These are phyloP conservation scores for Agriotes lineatus DNA, from an alignment of 2,888 invertebrate genomes.

Conservation along the genomic window DNA sequence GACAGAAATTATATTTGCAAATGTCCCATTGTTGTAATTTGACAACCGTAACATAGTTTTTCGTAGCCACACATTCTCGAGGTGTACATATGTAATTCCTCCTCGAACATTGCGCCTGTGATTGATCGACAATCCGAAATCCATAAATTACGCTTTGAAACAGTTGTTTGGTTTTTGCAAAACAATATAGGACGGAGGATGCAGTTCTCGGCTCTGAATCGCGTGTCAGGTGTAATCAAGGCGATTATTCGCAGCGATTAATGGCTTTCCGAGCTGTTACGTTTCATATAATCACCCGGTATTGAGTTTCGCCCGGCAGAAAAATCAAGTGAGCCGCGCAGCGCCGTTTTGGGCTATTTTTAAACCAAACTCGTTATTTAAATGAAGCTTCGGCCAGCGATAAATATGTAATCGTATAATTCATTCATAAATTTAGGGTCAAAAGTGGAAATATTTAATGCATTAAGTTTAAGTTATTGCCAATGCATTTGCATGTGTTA, in stretches of 20 bases:
- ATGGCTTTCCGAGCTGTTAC: conserved; percentile 16
- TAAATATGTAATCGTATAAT: conserved; percentile 29
- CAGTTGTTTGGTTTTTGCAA: neutral
- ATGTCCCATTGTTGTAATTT: conserved; percentile 38
- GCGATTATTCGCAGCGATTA: conserved; percentile 16
- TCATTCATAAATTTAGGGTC: conserved; percentile 41
- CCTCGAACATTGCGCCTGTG: conserved; percentile 9
- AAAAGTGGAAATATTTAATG: conserved; percentile 34
- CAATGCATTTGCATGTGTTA: conserved; percentile 20
- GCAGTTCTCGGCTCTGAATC: too few relatives aligned
- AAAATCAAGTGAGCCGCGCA: neutral
- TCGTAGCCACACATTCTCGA: neutral
- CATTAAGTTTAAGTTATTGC: conserved; percentile 37
- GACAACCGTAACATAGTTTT: conserved; percentile 28
- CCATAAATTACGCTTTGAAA: conserved; percentile 13
- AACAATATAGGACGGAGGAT: too few relatives aligned
- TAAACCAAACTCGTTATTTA: conserved; percentile 31
- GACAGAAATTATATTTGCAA: conserved; percentile 41
- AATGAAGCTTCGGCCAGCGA: conserved; percentile 22
- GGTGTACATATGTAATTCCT: conserved; percentile 27
- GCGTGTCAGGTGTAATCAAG: conserved; percentile 17
- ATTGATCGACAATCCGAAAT: conserved; percentile 22
- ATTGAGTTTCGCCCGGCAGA: conserved; percentile 15
- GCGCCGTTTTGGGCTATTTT: conserved; percentile 12
- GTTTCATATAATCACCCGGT: conserved; percentile 16